Percentiles rank a stretch among this genome's conserved stretches.
phyloP scores from a whole-genome alignment of 2,888 invertebrate genomes.

The Urechis unicinctus region DNA sequence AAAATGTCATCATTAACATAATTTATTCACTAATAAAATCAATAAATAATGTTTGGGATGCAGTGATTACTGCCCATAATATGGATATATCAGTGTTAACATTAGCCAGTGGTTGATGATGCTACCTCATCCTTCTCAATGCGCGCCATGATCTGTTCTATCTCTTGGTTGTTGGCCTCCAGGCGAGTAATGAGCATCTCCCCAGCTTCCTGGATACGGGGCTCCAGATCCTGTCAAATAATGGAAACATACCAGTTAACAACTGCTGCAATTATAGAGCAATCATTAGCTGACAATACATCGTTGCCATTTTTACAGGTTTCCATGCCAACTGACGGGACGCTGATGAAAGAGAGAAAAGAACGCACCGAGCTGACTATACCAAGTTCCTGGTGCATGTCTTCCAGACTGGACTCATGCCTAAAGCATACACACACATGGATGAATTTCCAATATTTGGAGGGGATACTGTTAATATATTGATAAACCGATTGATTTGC shows the following conservation, averaged over 20 bases:
- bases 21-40: no score
- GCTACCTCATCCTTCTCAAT: constrained; percentile 43
- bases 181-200: constrained; percentile 27
- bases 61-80: not conserved
- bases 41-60: no score
- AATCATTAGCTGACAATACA: no score
- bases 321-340: no score
- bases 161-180: constrained; percentile 31
- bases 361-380: constrained; percentile 38
- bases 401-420: constrained; percentile 45
- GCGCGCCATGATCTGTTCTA: constrained; percentile 27
- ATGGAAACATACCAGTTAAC: constrained; percentile 4
- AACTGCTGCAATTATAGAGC: no score
- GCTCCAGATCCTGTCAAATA: constrained; percentile 36
- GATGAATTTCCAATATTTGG: no score
- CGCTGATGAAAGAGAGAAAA: not conserved
- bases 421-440: constrained; percentile 8
- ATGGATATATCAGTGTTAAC: not conserved
- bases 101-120: no score
- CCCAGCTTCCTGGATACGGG: constrained; percentile 30
- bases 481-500: no score
- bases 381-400: constrained; percentile 45
- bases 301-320: no score
- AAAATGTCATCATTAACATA: no score
- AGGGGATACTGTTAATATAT: no score